Evolutionary conservation across 2,797 vertebrate genomes (phyloP), one percentile per base, ranked within the genome.

Genomic region (Hybognathus amarus): DNA sequence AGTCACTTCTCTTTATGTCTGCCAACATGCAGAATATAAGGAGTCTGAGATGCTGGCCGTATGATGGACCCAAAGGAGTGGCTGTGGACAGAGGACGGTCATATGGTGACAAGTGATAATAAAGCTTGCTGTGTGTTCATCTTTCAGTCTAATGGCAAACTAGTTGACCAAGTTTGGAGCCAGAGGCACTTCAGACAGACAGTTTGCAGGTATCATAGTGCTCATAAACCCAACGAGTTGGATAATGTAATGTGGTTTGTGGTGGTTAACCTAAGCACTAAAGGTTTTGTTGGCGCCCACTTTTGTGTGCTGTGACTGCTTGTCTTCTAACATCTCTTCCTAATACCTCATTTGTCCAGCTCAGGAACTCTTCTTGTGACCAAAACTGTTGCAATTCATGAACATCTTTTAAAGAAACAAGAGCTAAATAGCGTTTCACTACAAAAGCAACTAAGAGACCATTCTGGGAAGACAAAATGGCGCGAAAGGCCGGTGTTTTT

Each of bases 101-200:
- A 99, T 90, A 97, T 99, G n/a, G n/a, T n/a, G n/a, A n/a, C 89
- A 98, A n/a, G 97, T 98, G 50, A 99, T n/a, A n/a, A 98, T 94
- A 99, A 99, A 87, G 97, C 97, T 30, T 99, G 98, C 91, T 98
- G 97, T 1, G 97, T 99, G 92, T 98, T 98, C 93, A 98, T 97
- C 92, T 99, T 99, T 93, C 98, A 99, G 90, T 95, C 97, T 89
- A 98, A 97, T 0, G 98, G 98, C 79, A 99, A 99, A 88, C 93
- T 99, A 3, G 96, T 98, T 98, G 89, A 97, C 97, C 13, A 96
- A 96, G 85, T 99, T 99, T 13, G 97, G 98, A 67, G 95, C 96
- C 85, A 95, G 97, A 0, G 97, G 97, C 85, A 96, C 96, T 0
- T 94, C 96, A 1, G 97, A 99, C 87, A 95, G 96, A 79, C 98